A percentile compares a stretch with the other conserved stretches of the same genome.
Evolutionary conservation across 2,888 invertebrate species (phyloP).

Genomic region (Drosophila flavopinicola): DNA sequence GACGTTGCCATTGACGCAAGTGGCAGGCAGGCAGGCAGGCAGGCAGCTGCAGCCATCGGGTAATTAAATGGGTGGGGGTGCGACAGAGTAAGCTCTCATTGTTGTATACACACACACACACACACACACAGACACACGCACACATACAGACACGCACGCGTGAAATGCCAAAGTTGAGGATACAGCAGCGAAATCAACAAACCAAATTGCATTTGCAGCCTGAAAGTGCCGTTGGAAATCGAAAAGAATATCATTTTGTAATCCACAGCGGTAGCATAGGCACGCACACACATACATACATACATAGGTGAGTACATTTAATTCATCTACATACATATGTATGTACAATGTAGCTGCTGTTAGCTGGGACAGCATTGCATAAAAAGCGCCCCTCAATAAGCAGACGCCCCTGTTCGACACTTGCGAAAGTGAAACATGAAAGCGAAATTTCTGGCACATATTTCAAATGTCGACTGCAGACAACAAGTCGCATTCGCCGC

Average conservation of each 20-base stretch:
- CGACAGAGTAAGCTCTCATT: constrained; percentile 1
- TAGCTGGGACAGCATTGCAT: constrained; percentile 55
- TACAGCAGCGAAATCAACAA: constrained; percentile 27
- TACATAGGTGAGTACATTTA: neutral
- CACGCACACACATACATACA: constrained; percentile 5
- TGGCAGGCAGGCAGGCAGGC: neutral
- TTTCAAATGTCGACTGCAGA: constrained; percentile 67
- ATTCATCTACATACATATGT: constrained; percentile 8
- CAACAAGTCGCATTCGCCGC: constrained; percentile 61
- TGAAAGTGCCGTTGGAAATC: constrained; percentile 45
- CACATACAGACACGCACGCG: neutral
- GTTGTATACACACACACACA: neutral
- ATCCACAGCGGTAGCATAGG: constrained; percentile 15
- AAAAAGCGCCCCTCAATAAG: constrained; percentile 34
- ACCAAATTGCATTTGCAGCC: constrained; percentile 11
- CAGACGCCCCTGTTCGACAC: constrained; percentile 11
- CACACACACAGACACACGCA: neutral
- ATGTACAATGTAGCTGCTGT: constrained; percentile 23
- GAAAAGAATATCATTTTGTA: constrained; percentile 52
- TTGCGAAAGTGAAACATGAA: constrained; percentile 64
- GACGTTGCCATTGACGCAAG: constrained; percentile 40
- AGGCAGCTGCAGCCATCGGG: constrained; percentile 1
- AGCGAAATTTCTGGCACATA: constrained; percentile 80
- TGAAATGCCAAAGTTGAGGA: constrained; percentile 70
- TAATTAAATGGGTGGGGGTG: constrained; percentile 9